These are phyloP conservation scores for Styela clava DNA, from an alignment of 23 tunicate genomes.

Conservation along the genomic window DNA sequence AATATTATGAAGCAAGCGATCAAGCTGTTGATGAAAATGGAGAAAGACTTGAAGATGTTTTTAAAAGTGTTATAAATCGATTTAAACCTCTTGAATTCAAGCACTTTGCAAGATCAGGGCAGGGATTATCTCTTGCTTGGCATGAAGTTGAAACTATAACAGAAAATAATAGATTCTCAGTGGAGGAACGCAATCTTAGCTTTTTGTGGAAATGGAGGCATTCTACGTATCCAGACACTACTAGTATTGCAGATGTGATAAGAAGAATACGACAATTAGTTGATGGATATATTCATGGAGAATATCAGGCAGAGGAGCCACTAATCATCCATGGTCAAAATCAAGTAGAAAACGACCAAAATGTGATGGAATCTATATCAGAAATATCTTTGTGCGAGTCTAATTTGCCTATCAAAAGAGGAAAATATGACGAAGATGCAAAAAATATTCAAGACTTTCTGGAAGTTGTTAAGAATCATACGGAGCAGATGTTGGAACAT, in stretches of 20 bases:
- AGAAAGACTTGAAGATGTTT: background rate
- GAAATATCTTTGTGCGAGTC: no score
- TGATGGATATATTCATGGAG: background rate
- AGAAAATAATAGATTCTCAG: background rate
- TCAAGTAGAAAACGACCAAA: background rate
- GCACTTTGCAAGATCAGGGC: background rate
- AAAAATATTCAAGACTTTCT: no score
- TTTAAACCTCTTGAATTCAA: no score
- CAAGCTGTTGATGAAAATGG: background rate
- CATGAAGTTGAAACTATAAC: background rate
- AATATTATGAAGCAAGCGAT: background rate
- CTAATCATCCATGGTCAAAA: no score
- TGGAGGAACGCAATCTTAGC: background rate
- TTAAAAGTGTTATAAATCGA: no score
- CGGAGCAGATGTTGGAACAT: background rate
- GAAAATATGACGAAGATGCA: background rate
- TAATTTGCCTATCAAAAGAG: no score
- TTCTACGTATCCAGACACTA: background rate
- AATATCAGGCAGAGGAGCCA: background rate
- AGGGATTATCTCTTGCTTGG: background rate
- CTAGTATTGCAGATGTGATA: background rate
- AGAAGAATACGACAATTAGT: background rate
- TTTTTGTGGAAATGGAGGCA: background rate
- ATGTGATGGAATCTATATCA: background rate
- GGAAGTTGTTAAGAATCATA: background rate